phyloP scores from a whole-genome alignment of 2,888 invertebrate species.

The Steinernema scapterisci region DNA sequence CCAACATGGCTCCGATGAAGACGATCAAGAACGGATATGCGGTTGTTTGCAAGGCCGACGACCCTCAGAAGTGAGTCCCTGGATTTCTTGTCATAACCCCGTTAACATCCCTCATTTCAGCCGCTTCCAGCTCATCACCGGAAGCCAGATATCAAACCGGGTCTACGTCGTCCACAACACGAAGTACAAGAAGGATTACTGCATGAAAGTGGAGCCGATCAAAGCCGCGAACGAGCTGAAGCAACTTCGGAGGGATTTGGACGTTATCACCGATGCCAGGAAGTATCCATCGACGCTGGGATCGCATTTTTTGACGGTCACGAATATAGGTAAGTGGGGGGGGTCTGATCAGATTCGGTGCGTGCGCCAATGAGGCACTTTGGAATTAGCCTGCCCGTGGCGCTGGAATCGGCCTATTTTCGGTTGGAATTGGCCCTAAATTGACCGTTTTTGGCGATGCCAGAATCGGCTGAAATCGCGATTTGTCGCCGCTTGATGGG shows the following conservation, averaged over 20 bases:
- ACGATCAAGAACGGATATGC: neutral
- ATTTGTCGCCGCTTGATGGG: too few relatives aligned
- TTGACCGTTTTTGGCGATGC: too few relatives aligned
- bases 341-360: too few relatives aligned
- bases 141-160: neutral
- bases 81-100: neutral
- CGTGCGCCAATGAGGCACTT: too few relatives aligned
- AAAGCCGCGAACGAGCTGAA: neutral
- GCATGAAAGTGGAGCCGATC: constrained; percentile 14
- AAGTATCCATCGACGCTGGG: neutral
- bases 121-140: neutral
- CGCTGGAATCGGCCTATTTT: neutral
- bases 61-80: neutral
- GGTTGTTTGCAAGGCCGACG: neutral
- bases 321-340: neutral
- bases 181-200: constrained; percentile 12
- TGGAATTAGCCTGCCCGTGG: too few relatives aligned
- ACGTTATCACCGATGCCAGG: neutral
- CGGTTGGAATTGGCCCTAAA: too few relatives aligned
- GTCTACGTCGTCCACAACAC: constrained; percentile 16
- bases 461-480: too few relatives aligned
- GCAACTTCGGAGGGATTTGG: constrained; percentile 10
- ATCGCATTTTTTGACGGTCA: constrained; percentile 9
- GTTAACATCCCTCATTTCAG: neutral
- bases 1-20: neutral